Evolutionary conservation across 2,113 vertebrate genomes (phyloP).

Genomic region (Mionectes macconnelli): DNA sequence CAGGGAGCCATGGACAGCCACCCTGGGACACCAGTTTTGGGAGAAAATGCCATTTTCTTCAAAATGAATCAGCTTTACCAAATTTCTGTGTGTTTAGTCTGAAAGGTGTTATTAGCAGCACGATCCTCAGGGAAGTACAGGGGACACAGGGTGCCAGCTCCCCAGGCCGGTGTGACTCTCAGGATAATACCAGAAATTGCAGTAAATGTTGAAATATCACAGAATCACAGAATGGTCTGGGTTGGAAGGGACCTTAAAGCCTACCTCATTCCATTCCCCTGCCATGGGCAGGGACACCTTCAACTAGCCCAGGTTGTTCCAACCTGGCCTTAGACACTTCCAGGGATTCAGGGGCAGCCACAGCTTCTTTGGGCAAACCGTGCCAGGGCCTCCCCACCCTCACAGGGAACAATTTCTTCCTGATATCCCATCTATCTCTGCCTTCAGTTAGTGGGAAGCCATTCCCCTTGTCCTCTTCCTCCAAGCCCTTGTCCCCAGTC

Average conservation of each 20-base stretch:
- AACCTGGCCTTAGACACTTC: background rate
- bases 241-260: background rate
- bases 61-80: background rate
- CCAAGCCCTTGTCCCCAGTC: background rate
- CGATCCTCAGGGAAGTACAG: background rate
- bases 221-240: background rate
- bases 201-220: background rate
- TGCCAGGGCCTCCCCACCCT: background rate
- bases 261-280: accelerated
- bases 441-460: background rate
- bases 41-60: background rate
- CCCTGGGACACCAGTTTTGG: background rate
- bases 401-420: background rate
- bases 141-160: background rate
- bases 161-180: accelerated
- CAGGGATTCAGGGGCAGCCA: background rate
- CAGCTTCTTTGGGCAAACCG: background rate
- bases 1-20: background rate
- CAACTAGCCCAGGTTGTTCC: background rate
- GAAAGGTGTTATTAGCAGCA: background rate
- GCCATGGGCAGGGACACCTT: background rate
- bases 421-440: background rate
- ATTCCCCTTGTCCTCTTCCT: background rate
- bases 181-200: background rate
- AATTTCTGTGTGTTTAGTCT: background rate